Base-by-base conservation (phyloP, 53 echinoderm and acorn worm species). In the Paracentrotus lividus region DNA sequence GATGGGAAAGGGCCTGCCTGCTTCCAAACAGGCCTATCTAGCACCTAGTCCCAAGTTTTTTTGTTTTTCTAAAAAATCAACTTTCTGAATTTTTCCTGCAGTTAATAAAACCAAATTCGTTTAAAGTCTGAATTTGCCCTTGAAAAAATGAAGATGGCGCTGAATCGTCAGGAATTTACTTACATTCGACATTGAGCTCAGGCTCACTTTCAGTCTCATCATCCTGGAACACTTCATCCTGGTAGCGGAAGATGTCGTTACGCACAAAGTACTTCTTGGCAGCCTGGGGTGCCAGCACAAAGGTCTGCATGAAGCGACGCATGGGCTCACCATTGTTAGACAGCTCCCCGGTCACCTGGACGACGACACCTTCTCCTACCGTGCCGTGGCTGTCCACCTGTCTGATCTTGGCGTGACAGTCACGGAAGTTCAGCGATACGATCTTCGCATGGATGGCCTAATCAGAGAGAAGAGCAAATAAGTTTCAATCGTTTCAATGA, bases 231-330 rank as follows among this genome's bases (percentile, higher is more conserved):
- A 99, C 99, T 81, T 99, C 97, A 56, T 99, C 99, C 93, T 99
- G 99, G 95, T 97, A 99, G 57, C 99, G 99, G 87, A 99, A 99
- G 95, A 99, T 99, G 96, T 99, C 99, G 43, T 99, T 99, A 40
- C 97, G 89, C 72, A 98, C 98, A 66, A 96, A 99, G 95, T 99
- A 99, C 93, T 99, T 97, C 96, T 96, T 97, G 2, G 97, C 95
- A 24, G 97, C 95, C 95, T 97, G 99, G 49, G 99, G 99, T 12
- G 99, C 99, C 86, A 99, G 94, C 67, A 99, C 99, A 95, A 99
- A 99, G 81, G 99, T 99, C 95, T 99, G 99, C 96, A 97, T 99
- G 94, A 99, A 99, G 93, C 99, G 99, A 68, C 99, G 95, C 99
- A 99, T 97, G 1, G 99, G 99, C 93, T 99, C 95, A 20, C 97